Conservation (phyloP, 2,113 vertebrate species). For the Heteronetta atricapilla region DNA sequence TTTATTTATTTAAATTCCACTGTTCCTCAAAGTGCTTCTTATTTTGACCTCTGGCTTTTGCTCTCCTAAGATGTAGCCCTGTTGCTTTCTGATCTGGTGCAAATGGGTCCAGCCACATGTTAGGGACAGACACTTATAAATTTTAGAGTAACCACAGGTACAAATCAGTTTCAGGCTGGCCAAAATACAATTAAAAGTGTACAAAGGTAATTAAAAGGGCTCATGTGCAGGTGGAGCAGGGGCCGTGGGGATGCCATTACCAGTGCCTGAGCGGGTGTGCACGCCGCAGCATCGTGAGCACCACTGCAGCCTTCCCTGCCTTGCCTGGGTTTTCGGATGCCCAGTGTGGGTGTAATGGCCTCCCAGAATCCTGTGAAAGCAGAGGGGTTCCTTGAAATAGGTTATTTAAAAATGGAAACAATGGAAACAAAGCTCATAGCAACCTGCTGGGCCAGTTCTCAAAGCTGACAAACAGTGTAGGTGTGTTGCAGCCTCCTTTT, state of each 20-base stretch:
- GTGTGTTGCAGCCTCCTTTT: not conserved
- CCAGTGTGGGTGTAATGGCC: not conserved
- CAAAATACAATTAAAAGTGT: not conserved
- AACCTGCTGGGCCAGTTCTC: not conserved
- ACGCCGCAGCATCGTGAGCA: fast-evolving
- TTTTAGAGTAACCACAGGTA: not conserved
- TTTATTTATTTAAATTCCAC: not conserved
- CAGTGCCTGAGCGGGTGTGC: not conserved
- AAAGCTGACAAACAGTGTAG: not conserved
- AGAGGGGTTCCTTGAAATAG: not conserved
- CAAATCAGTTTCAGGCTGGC: not conserved
- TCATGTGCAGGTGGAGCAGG: not conserved
- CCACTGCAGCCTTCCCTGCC: not conserved
- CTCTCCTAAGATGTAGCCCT: not conserved
- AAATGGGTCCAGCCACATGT: not conserved
- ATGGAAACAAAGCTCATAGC: not conserved
- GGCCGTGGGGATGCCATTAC: not conserved
- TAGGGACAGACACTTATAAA: not conserved
- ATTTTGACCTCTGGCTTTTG: not conserved
- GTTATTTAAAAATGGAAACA: not conserved
- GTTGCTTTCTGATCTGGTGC: not conserved
- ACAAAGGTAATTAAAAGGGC: no score
- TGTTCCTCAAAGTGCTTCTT: not conserved
- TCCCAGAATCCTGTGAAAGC: not conserved
- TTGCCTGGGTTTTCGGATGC: not conserved